phyloP scores from a whole-genome alignment of 92 coral and sea anemone species.

The Hydrozoanthus gracilis region DNA sequence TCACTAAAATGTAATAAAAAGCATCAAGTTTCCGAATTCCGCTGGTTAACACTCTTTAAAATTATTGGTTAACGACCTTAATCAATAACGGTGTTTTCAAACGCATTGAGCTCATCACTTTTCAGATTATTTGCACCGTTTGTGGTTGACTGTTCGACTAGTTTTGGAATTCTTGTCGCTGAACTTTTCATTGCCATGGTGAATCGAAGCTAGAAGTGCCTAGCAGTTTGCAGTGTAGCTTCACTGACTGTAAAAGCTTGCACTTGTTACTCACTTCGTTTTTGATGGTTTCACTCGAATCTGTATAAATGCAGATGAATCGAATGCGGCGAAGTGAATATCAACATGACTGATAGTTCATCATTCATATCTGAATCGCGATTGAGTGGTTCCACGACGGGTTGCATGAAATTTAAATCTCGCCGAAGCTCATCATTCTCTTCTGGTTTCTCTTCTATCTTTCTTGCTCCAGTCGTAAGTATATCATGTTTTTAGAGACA shows the following conservation, averaged over 20 bases:
- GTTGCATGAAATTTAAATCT: background rate
- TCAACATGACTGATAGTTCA: constrained; percentile 3
- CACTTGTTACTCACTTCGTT: background rate
- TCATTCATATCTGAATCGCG: background rate
- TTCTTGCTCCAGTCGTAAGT: constrained; percentile 39
- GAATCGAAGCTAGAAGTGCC: background rate
- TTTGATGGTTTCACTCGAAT: background rate
- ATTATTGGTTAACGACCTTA: constrained; percentile 38
- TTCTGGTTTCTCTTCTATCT: constrained; percentile 32
- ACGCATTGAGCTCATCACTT: background rate
- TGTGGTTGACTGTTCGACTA: background rate
- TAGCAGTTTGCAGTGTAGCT: background rate
- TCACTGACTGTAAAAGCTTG: background rate
- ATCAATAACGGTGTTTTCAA: background rate
- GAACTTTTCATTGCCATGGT: constrained; percentile 3
- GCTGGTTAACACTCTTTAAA: background rate
- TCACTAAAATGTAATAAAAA: constrained; percentile 7
- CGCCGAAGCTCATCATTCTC: background rate
- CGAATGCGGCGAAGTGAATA: background rate
- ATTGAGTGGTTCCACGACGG: background rate
- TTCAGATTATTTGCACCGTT: background rate
- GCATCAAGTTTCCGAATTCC: constrained; percentile 41
- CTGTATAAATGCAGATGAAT: background rate
- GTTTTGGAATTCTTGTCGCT: constrained; percentile 27
- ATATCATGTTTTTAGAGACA: background rate